Evolutionary conservation across 1,140 invertebrate species (phyloP), one percentile per base, ranked within the genome.

Genomic region (Magallana gigas): DNA sequence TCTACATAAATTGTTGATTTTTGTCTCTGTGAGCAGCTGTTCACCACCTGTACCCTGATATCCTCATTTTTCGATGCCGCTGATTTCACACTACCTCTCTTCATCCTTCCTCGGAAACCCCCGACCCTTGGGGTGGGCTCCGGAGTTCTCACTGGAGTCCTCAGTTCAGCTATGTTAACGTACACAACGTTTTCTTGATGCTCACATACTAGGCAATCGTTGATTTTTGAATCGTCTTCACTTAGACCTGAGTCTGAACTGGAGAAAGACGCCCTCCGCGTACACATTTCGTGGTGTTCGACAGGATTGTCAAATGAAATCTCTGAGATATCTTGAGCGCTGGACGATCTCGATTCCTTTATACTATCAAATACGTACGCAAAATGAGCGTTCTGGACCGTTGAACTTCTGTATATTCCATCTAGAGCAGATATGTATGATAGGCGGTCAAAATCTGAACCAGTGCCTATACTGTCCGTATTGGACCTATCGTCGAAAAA

Each of bases 401-500:
- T 29, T 11, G 68, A 76, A 76, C 68, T 76, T 76, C 68, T 76
- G 36, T 29, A 76, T 36, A 76, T 36, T 8, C 68, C 68, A 76
- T 76, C 68, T 29, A 76, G 68, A 76, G 68, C 68, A 8, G 68
- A 76, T 29, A 76, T 23, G 29, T 76, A 76, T 29, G 68, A 76
- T 11, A 76, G 68, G 12, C 68, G 68, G 36, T 76, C 68, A 36
- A 76, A 36, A 76, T 76, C 68, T 29, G 68, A 76, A 29, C 68
- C 23, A 6, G 68, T 76, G 6, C 68, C 68, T 8, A 76, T 76
- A 12, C 68, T 76, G 36, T 76, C 68, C 36, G 68, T 76, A 12
- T 76, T 76, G 23, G 68, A 76, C 14, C 68, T 76, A 76, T 76
- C 68, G 68, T 76, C 68, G 23, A 76, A 76, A 23, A 29, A 76